Percentiles rank a stretch among this genome's conserved stretches.
Conservation (phyloP, 2,888 invertebrate genomes). For the Hydrotaea diabolus region DNA sequence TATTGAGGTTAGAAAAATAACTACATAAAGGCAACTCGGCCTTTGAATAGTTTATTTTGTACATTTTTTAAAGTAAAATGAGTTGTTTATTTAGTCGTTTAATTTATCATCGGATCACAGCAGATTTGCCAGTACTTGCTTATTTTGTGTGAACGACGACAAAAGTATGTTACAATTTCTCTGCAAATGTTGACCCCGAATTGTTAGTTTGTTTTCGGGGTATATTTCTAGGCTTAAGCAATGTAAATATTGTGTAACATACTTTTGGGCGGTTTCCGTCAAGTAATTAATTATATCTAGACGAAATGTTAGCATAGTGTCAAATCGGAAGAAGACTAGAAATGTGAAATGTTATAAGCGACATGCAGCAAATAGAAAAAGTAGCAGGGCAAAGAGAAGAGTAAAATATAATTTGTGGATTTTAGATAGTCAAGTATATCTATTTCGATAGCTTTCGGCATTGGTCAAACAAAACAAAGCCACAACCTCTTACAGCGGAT, state of each 20-base stretch:
- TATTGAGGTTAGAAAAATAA: conserved; percentile 17
- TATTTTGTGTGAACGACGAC: conserved; percentile 12
- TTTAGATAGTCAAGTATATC: too few species aligned
- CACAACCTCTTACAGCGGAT: too few species aligned
- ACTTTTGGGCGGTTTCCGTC: conserved; percentile 2
- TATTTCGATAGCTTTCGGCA: too few species aligned
- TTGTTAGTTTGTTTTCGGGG: not conserved
- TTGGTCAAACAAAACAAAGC: too few species aligned
- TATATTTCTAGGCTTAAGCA: not conserved
- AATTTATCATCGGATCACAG: conserved; percentile 15
- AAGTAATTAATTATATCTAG: conserved; percentile 2
- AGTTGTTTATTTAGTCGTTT: conserved; percentile 35
- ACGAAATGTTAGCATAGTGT: not conserved
- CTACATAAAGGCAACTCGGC: not conserved
- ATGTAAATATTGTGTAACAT: not conserved
- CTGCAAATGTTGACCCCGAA: not conserved
- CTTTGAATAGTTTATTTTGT: not conserved
- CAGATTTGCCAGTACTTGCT: not conserved
- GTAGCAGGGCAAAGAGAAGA: too few species aligned
- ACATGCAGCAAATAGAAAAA: not conserved
- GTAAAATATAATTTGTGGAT: too few species aligned
- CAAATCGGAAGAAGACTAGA: not conserved
- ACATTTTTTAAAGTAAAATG: conserved; percentile 9
- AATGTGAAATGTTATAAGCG: not conserved
- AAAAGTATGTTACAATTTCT: not conserved